phyloP scores from a whole-genome alignment of 1,140 invertebrate species.

The Archegozetes longisetosus region DNA sequence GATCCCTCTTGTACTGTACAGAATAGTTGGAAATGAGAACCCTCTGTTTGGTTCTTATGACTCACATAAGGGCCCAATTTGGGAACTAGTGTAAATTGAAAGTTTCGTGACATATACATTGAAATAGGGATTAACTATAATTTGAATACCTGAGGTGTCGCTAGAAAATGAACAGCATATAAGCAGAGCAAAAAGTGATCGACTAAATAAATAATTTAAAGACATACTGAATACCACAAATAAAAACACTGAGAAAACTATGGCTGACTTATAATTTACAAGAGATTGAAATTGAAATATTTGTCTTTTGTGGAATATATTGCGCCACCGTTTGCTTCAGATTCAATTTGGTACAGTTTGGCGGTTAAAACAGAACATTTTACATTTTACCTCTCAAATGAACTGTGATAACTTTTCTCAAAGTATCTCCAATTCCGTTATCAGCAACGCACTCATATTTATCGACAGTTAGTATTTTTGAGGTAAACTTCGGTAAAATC shows the following conservation, averaged over 20 bases:
- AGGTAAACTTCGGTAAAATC: slow-evolving; percentile 5
- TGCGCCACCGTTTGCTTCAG: too few relatives aligned
- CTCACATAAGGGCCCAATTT: too few relatives aligned
- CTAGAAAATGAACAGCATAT: neutral
- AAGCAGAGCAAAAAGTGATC: neutral
- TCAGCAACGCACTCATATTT: slow-evolving; percentile 13
- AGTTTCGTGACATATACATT: neutral
- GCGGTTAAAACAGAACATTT: too few relatives aligned
- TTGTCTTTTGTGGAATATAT: too few relatives aligned
- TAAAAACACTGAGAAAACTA: neutral
- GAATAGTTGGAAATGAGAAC: slow-evolving; percentile 7
- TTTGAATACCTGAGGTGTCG: neutral
- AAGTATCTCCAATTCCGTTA: slow-evolving; percentile 13
- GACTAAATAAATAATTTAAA: neutral
- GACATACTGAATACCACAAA: neutral
- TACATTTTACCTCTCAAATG: slow-evolving; percentile 10
- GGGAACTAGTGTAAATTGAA: too few relatives aligned
- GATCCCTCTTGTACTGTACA: neutral
- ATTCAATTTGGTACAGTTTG: too few relatives aligned
- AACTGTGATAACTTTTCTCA: slow-evolving; percentile 12
- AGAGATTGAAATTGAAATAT: too few relatives aligned
- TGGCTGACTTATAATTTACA: too few relatives aligned
- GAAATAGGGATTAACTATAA: neutral
- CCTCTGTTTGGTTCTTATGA: too few relatives aligned
- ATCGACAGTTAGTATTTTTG: slow-evolving; percentile 4